Percentiles rank a stretch among this genome's conserved stretches.
Evolutionary conservation across 2,113 vertebrate genomes (phyloP).

Genomic region (Sander lucioperca): DNA sequence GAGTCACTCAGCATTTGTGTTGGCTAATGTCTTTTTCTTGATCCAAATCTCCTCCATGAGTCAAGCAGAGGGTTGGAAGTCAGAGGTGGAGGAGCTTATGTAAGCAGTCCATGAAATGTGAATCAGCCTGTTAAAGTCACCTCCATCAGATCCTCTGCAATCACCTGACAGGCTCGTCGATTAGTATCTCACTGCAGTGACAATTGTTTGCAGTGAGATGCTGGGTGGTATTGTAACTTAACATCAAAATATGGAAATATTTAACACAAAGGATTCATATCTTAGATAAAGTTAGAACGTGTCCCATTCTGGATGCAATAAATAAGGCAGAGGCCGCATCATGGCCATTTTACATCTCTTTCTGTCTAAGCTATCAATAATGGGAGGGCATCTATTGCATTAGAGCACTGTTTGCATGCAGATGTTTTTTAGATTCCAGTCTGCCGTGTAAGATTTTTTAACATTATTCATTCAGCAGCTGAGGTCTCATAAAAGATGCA

Average conservation of each 20-base stretch:
- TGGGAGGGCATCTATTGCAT: not conserved
- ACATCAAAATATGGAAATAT: constrained; percentile 33
- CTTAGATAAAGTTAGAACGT: constrained; percentile 20
- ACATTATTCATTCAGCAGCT: constrained; percentile 58
- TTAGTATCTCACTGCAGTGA: constrained; percentile 33
- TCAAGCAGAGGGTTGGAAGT: constrained; percentile 60
- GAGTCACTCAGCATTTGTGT: constrained; percentile 74
- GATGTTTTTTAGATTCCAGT: constrained; percentile 30
- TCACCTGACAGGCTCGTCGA: constrained; percentile 44
- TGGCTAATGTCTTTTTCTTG: constrained; percentile 73
- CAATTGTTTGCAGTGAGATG: constrained; percentile 17
- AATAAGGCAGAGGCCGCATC: constrained; percentile 11
- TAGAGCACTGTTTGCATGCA: constrained; percentile 29
- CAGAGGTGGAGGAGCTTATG: constrained; percentile 72
- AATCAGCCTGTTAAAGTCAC: constrained; percentile 70
- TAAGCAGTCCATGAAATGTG: constrained; percentile 70
- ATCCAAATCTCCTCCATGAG: constrained; percentile 71
- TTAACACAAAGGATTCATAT: constrained; percentile 1
- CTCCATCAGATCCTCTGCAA: constrained; percentile 60
- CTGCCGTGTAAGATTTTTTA: constrained; percentile 16
- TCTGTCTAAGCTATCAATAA: constrained; percentile 9
- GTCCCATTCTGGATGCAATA: not conserved
- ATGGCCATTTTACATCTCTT: constrained; percentile 32
- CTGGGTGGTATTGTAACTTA: constrained; percentile 2
- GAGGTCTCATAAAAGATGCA: constrained; percentile 68